These are phyloP conservation scores for Neocloeon triangulifer DNA, from an alignment of 1,140 invertebrate species.

Conservation along the genomic window DNA sequence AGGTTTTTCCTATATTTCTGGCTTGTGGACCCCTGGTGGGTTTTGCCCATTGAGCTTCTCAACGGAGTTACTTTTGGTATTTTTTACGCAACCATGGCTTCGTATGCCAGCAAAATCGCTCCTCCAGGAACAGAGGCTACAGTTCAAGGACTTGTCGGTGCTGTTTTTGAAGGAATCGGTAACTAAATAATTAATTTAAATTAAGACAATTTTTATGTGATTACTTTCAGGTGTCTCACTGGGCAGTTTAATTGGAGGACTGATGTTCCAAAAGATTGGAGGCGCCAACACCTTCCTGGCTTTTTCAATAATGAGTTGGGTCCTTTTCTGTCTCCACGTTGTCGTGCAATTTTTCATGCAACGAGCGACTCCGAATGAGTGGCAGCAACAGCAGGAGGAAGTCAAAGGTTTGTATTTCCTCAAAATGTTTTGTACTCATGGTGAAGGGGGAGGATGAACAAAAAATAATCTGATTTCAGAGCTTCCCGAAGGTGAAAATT, in stretches of 20 bases:
- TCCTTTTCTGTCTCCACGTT: constrained; percentile 34
- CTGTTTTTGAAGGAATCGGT: constrained; percentile 67
- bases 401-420: no score
- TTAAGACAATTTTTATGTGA: no score
- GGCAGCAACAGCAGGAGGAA: no score
- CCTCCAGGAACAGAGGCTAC: constrained; percentile 71
- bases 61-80: constrained; percentile 76
- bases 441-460: no score
- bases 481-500: no score
- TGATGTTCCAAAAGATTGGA: constrained; percentile 30
- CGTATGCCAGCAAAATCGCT: constrained; percentile 64
- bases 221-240: constrained; percentile 33
- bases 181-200: no score
- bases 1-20: constrained; percentile 67
- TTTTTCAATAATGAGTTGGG: constrained; percentile 40
- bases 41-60: constrained; percentile 61
- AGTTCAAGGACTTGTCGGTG: constrained; percentile 60
- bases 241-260: constrained; percentile 50
- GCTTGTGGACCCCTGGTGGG: constrained; percentile 54
- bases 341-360: constrained; percentile 26
- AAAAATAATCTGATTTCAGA: no score
- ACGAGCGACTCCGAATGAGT: no score
- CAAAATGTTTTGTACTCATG: no score
- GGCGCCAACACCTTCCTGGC: constrained; percentile 40
- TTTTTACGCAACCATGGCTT: constrained; percentile 72